Evolutionary conservation across 2,888 invertebrate species (phyloP).

Genomic region (Lordiphosa andalusiaca): DNA sequence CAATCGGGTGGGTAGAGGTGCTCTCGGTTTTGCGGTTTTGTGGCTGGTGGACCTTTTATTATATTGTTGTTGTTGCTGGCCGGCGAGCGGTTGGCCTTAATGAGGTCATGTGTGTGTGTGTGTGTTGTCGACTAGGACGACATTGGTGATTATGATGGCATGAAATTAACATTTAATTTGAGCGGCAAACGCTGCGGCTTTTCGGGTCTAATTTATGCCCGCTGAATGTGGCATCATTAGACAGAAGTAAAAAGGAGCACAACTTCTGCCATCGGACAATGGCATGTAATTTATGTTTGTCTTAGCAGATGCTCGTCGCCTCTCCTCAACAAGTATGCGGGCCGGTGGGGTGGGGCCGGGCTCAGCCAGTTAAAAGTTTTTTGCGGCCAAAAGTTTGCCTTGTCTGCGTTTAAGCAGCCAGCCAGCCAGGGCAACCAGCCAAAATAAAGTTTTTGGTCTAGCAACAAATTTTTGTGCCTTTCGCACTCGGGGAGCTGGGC

Average conservation of each 20-base stretch:
- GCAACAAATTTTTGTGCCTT: conserved; percentile 7
- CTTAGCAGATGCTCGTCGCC: conserved; percentile 62
- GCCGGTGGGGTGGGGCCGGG: not conserved
- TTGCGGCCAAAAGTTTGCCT: conserved; percentile 62
- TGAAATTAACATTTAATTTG: conserved; percentile 75
- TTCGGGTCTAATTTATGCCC: conserved; percentile 68
- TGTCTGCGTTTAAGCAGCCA: conserved; percentile 44
- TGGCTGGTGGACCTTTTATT: conserved; percentile 25
- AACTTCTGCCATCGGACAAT: conserved; percentile 60
- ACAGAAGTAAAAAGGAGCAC: conserved; percentile 42
- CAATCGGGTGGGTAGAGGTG: conserved; percentile 18
- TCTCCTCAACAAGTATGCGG: conserved; percentile 30
- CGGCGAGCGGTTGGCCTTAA: conserved; percentile 65
- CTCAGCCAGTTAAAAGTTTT: conserved; percentile 58
- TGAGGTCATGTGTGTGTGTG: conserved; percentile 67
- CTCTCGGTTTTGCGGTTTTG: conserved; percentile 4
- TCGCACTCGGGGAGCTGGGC: conserved; percentile 29
- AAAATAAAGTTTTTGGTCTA: conserved; percentile 21
- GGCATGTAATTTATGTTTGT: conserved; percentile 73
- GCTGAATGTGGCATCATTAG: conserved; percentile 72
- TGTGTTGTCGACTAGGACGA: conserved; percentile 12
- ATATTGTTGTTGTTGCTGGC: conserved; percentile 40
- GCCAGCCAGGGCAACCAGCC: conserved; percentile 1
- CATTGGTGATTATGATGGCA: conserved; percentile 72
- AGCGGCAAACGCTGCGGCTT: conserved; percentile 57